Percentiles rank a stretch among this genome's conserved stretches.
These are phyloP conservation scores for Leiothrix lutea DNA, from an alignment of 2,113 vertebrate species.

Conservation along the genomic window DNA sequence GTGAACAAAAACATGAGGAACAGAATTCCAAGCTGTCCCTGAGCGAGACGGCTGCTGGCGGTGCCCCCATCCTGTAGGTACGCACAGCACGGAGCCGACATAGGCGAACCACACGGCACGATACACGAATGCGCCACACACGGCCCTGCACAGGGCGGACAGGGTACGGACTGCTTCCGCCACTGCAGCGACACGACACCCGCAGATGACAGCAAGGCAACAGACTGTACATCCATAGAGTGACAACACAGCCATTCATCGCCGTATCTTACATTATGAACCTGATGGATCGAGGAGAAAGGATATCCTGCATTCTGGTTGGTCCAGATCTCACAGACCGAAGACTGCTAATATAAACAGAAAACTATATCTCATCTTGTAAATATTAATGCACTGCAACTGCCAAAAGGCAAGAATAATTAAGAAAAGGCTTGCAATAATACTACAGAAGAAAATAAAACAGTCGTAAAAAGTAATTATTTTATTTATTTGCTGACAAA, in stretches of 20 bases:
- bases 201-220: slow-evolving; percentile 60
- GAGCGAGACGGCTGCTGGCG: slow-evolving; percentile 15
- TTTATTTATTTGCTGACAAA: slow-evolving; percentile 50
- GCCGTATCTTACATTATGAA: slow-evolving; percentile 81
- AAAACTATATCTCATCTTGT: slow-evolving; percentile 82
- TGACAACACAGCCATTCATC: slow-evolving; percentile 69
- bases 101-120: slow-evolving; percentile 57
- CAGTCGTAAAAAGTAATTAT: slow-evolving; percentile 25
- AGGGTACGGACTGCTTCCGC: neutral
- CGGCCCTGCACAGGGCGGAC: slow-evolving; percentile 19
- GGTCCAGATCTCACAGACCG: slow-evolving; percentile 84
- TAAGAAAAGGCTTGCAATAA: slow-evolving; percentile 49
- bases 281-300: slow-evolving; percentile 83
- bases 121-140: slow-evolving; percentile 55
- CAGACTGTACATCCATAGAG: slow-evolving; percentile 69
- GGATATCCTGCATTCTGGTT: slow-evolving; percentile 86
- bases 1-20: slow-evolving; percentile 31
- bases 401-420: slow-evolving; percentile 66
- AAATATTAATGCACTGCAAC: slow-evolving; percentile 70
- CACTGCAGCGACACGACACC: slow-evolving; percentile 53
- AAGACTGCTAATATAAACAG: slow-evolving; percentile 84
- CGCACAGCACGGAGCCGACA: slow-evolving; percentile 29
- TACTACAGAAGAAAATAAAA: slow-evolving; percentile 42
- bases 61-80: neutral
- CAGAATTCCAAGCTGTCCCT: slow-evolving; percentile 48